Evolutionary conservation across 2,797 vertebrate species (phyloP).

Genomic region (Enteromius thamalakanensis): DNA sequence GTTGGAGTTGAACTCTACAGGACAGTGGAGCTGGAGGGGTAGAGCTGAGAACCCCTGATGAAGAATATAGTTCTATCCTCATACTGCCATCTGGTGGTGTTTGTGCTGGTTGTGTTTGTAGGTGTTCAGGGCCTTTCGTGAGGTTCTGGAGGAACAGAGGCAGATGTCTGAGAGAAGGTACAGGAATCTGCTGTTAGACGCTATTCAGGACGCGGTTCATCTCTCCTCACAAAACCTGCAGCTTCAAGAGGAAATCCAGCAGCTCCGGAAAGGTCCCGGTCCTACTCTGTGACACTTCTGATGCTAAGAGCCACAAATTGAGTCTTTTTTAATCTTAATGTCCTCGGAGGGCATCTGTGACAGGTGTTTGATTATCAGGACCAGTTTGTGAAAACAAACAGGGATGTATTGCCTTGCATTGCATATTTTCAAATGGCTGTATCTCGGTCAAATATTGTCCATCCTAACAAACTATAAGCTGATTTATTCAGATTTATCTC

Average conservation of each 20-base stretch:
- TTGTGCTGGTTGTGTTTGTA: constrained; percentile 54
- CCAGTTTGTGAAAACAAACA: background rate
- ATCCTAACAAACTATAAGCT: no score
- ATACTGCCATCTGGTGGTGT: background rate
- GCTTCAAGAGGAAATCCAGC: constrained; percentile 73
- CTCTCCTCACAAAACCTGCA: constrained; percentile 81
- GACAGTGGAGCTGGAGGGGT: no score
- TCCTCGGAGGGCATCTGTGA: background rate
- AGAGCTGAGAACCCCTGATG: no score
- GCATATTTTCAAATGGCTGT: background rate
- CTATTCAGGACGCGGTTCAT: constrained; percentile 76
- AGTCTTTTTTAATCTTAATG: background rate
- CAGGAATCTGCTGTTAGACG: constrained; percentile 75
- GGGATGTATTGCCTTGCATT: background rate
- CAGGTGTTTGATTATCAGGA: background rate
- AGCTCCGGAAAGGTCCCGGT: constrained; percentile 67
- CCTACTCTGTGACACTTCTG: background rate
- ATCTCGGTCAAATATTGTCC: background rate
- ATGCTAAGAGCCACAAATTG: background rate
- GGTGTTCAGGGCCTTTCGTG: constrained; percentile 83
- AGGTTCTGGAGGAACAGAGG: constrained; percentile 78
- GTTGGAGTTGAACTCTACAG: no score
- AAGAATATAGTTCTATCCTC: no score
- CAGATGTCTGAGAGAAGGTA: constrained; percentile 74
- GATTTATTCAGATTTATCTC: no score